A percentile compares a stretch with the other conserved stretches of the same genome.
phyloP scores from a whole-genome alignment of 2,113 vertebrate species.

The Muntiacus reevesi region DNA sequence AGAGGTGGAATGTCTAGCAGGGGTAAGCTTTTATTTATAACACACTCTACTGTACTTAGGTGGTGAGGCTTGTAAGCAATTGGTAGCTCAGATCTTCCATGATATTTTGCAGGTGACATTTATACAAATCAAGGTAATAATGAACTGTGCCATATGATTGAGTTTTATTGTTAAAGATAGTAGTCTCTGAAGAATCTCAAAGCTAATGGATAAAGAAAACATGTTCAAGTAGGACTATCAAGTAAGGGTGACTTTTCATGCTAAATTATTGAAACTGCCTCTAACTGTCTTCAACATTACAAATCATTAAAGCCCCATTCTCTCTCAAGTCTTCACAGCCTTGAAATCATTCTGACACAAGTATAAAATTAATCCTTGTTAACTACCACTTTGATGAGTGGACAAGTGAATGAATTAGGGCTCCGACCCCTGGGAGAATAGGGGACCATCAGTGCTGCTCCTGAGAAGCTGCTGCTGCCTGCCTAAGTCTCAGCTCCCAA shows the following conservation, averaged over 20 bases:
- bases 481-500: neutral
- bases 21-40: neutral
- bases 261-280: neutral
- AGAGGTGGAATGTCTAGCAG: neutral
- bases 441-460: neutral
- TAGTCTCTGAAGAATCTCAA: neutral
- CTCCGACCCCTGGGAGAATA: neutral
- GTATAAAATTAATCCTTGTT: neutral
- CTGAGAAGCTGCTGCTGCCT: neutral
- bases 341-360: neutral
- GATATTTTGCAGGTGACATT: neutral
- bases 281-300: neutral
- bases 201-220: neutral
- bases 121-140: neutral
- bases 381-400: neutral
- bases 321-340: neutral
- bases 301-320: neutral
- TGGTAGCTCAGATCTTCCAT: neutral
- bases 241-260: neutral
- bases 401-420: neutral
- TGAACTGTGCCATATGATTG: neutral
- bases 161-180: neutral
- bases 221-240: neutral
- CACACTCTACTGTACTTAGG: neutral
- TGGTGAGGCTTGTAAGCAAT: neutral